A percentile compares a stretch with the other conserved stretches of the same genome.
Evolutionary conservation across 2,797 vertebrate genomes (phyloP).

Genomic region (Decapterus maruadsi): DNA sequence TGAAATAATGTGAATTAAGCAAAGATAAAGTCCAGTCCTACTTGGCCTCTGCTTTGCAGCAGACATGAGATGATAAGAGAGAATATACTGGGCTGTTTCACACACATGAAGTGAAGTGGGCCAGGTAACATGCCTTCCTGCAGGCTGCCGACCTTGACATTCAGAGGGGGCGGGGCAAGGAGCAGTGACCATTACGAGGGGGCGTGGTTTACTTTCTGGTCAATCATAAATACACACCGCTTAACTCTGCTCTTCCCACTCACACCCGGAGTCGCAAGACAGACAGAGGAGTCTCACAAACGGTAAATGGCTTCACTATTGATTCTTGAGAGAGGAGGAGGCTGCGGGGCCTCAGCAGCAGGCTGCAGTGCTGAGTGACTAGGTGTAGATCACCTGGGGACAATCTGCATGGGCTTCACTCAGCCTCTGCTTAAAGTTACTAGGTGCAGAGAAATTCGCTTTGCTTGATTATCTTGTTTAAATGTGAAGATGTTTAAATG

Average conservation of each 20-base stretch:
- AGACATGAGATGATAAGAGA: not conserved
- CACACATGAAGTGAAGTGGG: conserved; percentile 6
- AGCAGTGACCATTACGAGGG: conserved; percentile 46
- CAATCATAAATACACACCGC: conserved; percentile 75
- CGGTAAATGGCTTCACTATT: conserved; percentile 75
- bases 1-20: conserved; percentile 4
- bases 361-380: not conserved
- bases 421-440: not conserved
- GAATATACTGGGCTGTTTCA: not conserved
- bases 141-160: conserved; percentile 84
- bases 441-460: not conserved
- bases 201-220: conserved; percentile 64
- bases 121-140: conserved; percentile 11
- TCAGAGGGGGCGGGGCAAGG: conserved; percentile 71
- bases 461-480: not conserved
- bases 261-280: conserved; percentile 81
- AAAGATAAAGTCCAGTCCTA: not conserved
- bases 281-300: conserved; percentile 80
- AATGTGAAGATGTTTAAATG: not conserved
- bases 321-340: not conserved
- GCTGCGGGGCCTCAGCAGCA: conserved; percentile 14
- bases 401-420: conserved; percentile 6
- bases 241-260: conserved; percentile 68
- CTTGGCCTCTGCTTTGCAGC: not conserved
- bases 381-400: conserved; percentile 33